Conservation (phyloP, 2,797 vertebrate species). For the Tachyglossus aculeatus region DNA sequence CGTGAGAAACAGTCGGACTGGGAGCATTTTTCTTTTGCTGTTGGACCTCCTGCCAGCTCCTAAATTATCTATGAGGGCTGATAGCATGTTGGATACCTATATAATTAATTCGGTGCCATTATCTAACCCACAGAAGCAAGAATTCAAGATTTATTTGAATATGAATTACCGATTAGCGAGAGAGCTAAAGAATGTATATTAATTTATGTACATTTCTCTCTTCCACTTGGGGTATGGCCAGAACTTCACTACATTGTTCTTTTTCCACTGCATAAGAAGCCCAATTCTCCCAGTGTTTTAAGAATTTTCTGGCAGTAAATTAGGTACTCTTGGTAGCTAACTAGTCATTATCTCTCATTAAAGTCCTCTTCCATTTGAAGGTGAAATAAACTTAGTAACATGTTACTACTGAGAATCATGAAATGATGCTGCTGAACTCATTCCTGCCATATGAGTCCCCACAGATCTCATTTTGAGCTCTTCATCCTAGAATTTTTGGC, state of each 20-base stretch:
- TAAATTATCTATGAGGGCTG: constrained; percentile 47
- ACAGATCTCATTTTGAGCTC: too few species aligned
- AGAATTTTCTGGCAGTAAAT: too few species aligned
- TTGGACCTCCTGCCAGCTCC: constrained; percentile 49
- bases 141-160: constrained; percentile 52
- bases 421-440: too few species aligned
- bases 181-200: constrained; percentile 32
- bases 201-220: neutral
- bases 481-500: too few species aligned
- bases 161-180: constrained; percentile 38
- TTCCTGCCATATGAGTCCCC: too few species aligned
- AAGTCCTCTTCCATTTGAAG: neutral
- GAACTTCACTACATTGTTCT: constrained; percentile 30
- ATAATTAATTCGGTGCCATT: constrained; percentile 49
- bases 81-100: constrained; percentile 52
- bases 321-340: neutral
- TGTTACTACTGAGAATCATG: too few species aligned
- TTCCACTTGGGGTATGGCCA: neutral
- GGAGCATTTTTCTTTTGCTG: constrained; percentile 44
- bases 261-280: constrained; percentile 8
- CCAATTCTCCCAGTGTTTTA: neutral
- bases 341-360: neutral
- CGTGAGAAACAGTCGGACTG: constrained; percentile 32
- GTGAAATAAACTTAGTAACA: too few species aligned
- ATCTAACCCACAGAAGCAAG: constrained; percentile 26